These are phyloP conservation scores for Geophilus truncorum DNA, from an alignment of 2,888 invertebrate genomes.

Conservation along the genomic window DNA sequence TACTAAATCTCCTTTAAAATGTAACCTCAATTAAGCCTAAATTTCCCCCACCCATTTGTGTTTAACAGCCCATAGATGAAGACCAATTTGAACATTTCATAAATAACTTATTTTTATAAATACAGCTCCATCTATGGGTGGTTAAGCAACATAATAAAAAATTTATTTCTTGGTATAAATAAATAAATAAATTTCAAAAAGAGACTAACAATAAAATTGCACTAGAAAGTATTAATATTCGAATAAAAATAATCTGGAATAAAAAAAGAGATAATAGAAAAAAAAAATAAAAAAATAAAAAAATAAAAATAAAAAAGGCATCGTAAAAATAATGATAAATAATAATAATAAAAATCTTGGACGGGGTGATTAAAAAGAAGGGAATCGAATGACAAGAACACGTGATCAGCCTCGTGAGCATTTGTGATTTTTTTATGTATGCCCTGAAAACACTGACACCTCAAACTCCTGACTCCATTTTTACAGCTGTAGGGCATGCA, in stretches of 20 bases:
- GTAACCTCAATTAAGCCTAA: background rate
- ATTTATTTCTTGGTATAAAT: background rate
- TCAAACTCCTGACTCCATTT: constrained; percentile 32
- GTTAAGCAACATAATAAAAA: background rate
- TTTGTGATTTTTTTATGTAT: background rate
- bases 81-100: background rate
- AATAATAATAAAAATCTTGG: background rate
- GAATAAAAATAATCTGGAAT: background rate
- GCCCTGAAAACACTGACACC: constrained; percentile 1
- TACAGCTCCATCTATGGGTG: background rate
- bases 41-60: background rate
- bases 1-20: background rate
- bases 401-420: background rate
- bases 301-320: too few relatives aligned
- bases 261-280: background rate
- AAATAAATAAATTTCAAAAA: background rate
- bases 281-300: background rate
- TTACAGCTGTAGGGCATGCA: constrained; percentile 76
- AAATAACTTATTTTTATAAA: background rate
- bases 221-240: background rate
- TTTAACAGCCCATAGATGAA: background rate
- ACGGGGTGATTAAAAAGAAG: background rate
- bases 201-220: background rate
- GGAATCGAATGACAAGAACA: background rate
- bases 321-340: too few relatives aligned